Base-by-base conservation (phyloP, 2,888 invertebrate species). In the Acronicta leporina region DNA sequence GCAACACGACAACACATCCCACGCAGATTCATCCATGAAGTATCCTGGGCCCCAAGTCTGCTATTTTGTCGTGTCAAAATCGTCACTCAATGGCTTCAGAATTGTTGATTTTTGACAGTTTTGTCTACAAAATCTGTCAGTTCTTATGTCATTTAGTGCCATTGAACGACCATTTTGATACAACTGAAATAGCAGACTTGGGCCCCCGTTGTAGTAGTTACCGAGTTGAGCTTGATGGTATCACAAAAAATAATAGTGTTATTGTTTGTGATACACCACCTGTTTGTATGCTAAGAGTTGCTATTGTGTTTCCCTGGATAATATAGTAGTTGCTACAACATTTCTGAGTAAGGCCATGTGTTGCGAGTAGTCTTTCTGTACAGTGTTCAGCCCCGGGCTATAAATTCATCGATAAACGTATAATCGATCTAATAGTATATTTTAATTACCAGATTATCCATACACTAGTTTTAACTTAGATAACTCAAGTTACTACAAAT, bases 381-480 rank as follows among this genome's bases (percentile, higher is more conserved):
- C 42, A 51, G 57, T 49, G 40, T 38, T 40, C 25, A 33, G 56
- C 9, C 42, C 42, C 52, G 43, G 10, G 13, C 27, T 20, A 54
- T 16, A 35, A 63, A 61, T 45, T 47, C 44, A 10, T 57, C 57
- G 35, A 43, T 33, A 58, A 45, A 63, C 52, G 58, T 45, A 54
- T 62, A 33, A 58, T 30, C 60, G 55, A 44, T 63, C 33, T 68
- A 46, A 63, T 69, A 67, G 55, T 63, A 60, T 75, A 71, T 68
- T 71, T 66, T 66, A 75, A 65, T 57, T 70, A 60, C 57, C 49
- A 58, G 51, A 60, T 64, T 63, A 60, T 71, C 47, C 43, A 43
- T 63, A 47, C 48, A 50, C 45, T 38, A 62, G 49, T 42, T 20
- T 50, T 56, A 40, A 53, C 14, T 41, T 15, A 45, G 45, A 27